Evolutionary conservation across 2,888 invertebrate genomes (phyloP), one percentile per base, ranked within the genome.

Genomic region (Dynastes hyllus): DNA sequence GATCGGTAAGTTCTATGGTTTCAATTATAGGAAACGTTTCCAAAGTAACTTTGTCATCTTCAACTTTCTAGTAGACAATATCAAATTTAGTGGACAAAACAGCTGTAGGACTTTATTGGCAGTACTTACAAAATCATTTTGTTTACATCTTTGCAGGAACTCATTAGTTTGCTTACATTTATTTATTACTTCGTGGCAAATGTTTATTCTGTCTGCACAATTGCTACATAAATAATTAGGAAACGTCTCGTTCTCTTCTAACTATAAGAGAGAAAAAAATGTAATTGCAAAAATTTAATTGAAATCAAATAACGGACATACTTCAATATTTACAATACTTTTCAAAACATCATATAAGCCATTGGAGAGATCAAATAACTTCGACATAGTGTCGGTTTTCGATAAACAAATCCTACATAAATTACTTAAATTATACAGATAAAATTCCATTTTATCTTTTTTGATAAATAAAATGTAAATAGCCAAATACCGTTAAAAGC

Each of bases 121-220:
- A 5, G 11, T 53, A 75, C 78, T 77, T 67, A 71, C 61, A 65
- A 67, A 37, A 9, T 76, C 22, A 5, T 61, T 73, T 16, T 66
- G 58, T n/a, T 80, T 71, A 51, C 77, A 79, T 22, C 71, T 70
- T 70, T 78, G 67, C n/a, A 84, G 66, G 22, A 81, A 79, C 75
- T 81, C 76, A 63, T 83, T 83, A 6, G 86, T 85, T 80, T 84
- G 83, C 73, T 82, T 83, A 71, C 84, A 83, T 71, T 84, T 79
- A 80, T 83, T 82, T 77, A 84, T 83, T 73, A 86, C 86, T 70
- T 84, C 83, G 71, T 83, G 86, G 8, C 84, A 85, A 32, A 81
- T 80, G 53, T 79, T 83, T 67, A 87, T 80, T 81, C 84, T 85
- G 65, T 84, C 82, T 78, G 84, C 85, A 73, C 86, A 86, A 37